A percentile compares a stretch with the other conserved stretches of the same genome.
Conservation (phyloP, 2,888 invertebrate genomes). For the Drosophila birchii region DNA sequence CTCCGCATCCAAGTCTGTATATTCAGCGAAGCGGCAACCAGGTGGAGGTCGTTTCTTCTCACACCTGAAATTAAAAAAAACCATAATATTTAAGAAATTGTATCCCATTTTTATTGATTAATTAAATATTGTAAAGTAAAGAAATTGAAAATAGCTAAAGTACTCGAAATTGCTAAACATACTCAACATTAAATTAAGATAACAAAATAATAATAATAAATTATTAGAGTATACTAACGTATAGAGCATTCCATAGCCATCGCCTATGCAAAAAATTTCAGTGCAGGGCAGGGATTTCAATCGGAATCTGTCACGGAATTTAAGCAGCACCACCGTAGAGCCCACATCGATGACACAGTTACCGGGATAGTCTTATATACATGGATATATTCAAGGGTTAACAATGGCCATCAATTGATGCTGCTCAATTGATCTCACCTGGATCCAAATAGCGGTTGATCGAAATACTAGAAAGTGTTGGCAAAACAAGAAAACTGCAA, state of each 20-base stretch:
- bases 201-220: too few species aligned
- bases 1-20: slow-evolving; percentile 32
- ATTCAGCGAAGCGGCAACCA: slow-evolving; percentile 41
- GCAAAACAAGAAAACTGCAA: background rate
- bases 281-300: slow-evolving; percentile 54
- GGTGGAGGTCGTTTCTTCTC: slow-evolving; percentile 31
- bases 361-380: slow-evolving; percentile 48
- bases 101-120: background rate
- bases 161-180: too few species aligned
- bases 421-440: slow-evolving; percentile 4
- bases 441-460: slow-evolving; percentile 13
- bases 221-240: slow-evolving; percentile 46
- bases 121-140: too few species aligned
- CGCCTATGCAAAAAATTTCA: slow-evolving; percentile 45
- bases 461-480: slow-evolving; percentile 13
- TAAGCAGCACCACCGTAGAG: slow-evolving; percentile 39
- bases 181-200: too few species aligned
- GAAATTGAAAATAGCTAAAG: background rate
- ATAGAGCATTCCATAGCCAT: slow-evolving; percentile 59
- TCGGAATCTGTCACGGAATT: slow-evolving; percentile 27
- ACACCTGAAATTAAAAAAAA: slow-evolving; percentile 38
- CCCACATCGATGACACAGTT: slow-evolving; percentile 61
- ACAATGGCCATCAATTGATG: too few species aligned
- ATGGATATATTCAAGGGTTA: background rate
- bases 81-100: background rate